Conservation (phyloP, 2,888 invertebrate species). For the Andrena minutula region DNA sequence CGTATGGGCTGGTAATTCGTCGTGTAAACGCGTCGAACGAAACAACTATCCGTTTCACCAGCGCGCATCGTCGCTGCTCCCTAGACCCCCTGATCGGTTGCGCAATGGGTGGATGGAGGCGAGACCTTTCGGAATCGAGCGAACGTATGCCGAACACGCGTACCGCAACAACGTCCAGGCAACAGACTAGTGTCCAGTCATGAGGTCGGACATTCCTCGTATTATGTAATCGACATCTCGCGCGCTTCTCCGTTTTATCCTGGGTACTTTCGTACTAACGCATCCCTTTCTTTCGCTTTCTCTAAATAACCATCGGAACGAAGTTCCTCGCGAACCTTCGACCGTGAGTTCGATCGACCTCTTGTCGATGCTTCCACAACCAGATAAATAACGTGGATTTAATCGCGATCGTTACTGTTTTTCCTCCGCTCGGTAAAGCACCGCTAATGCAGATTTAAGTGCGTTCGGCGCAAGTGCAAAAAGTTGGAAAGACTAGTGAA, state of each 20-base stretch:
- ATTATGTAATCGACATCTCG: conserved; percentile 53
- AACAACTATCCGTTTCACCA: conserved; percentile 18
- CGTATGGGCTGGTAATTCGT: conserved; percentile 21
- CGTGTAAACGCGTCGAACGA: conserved; percentile 25
- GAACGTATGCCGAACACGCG: conserved; percentile 58
- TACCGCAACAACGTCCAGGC: conserved; percentile 33
- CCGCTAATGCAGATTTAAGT: conserved; percentile 17
- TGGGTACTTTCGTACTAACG: conserved; percentile 17
- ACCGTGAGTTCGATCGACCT: not conserved
- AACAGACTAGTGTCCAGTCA: conserved; percentile 51
- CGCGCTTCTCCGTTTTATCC: conserved; percentile 29
- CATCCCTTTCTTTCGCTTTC: conserved; percentile 58
- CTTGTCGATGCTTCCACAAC: not conserved
- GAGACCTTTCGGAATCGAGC: conserved; percentile 51
- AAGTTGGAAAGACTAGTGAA: not conserved
- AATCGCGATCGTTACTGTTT: conserved; percentile 19
- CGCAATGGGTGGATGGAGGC: conserved; percentile 36
- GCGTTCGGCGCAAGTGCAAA: not conserved
- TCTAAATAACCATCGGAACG: not conserved
- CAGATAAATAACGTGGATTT: not conserved
- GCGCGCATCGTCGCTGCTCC: conserved; percentile 2
- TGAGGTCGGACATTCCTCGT: conserved; percentile 60
- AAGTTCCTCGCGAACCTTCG: not conserved
- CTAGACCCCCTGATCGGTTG: conserved; percentile 9
- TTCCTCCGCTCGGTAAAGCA: not conserved